Conservation (phyloP, 2,888 invertebrate genomes). For the Cantharis nigra region DNA sequence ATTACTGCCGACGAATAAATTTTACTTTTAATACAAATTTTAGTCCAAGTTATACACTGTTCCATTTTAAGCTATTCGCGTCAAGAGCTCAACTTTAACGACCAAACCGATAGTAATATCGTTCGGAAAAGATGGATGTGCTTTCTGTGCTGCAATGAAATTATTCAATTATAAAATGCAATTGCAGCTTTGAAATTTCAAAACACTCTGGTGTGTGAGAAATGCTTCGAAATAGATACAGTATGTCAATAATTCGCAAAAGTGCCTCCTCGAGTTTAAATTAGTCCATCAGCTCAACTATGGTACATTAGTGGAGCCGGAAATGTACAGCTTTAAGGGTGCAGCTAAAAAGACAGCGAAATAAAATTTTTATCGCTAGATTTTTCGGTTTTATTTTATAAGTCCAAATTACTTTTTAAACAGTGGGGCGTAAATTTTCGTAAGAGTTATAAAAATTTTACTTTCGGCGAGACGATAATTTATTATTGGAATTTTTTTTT, state of each 20-base stretch:
- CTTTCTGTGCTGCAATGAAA: not conserved
- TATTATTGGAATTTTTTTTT: not conserved
- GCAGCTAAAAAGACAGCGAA: not conserved
- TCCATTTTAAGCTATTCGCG: not conserved
- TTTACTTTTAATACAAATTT: not conserved
- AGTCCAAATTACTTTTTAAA: not conserved
- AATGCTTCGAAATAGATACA: not conserved
- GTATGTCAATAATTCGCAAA: not conserved
- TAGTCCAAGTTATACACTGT: not conserved
- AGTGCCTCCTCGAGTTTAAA: not conserved
- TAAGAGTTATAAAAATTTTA: not conserved
- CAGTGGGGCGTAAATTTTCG: not conserved
- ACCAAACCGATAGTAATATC: not conserved
- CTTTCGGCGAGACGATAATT: not conserved
- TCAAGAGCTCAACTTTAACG: not conserved
- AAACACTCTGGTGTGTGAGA: not conserved
- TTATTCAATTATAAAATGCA: not conserved
- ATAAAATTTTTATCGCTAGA: not conserved
- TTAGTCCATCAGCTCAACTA: not conserved
- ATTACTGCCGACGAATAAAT: not conserved
- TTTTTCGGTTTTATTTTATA: not conserved
- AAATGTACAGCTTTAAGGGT: not conserved
- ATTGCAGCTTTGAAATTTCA: not conserved
- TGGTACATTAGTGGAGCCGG: not conserved
- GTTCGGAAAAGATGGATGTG: not conserved